phyloP scores from a whole-genome alignment of 2,113 vertebrate species.

The Rhinolophus sinicus region DNA sequence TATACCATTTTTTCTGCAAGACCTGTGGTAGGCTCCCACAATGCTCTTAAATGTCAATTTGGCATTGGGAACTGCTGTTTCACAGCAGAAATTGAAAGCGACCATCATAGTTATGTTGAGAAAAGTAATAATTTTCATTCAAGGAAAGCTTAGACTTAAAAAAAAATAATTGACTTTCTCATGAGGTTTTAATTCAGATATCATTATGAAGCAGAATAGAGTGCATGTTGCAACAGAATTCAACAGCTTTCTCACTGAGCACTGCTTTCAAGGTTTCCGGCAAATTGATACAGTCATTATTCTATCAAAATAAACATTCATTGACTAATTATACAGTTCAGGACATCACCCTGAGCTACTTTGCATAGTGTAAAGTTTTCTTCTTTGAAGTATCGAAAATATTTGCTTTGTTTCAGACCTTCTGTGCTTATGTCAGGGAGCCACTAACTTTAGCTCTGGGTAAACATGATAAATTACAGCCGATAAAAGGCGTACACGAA shows the following conservation, averaged over 20 bases:
- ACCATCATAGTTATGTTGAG: constrained; percentile 69
- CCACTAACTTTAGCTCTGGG: not conserved
- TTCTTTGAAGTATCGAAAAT: constrained; percentile 46
- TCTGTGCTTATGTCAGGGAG: not conserved
- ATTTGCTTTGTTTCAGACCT: constrained; percentile 52
- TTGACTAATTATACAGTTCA: constrained; percentile 74
- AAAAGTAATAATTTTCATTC: constrained; percentile 79
- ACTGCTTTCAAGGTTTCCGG: constrained; percentile 44
- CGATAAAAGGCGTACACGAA: not conserved
- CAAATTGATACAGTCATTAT: constrained; percentile 67
- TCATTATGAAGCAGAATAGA: constrained; percentile 70
- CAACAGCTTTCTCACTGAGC: constrained; percentile 56
- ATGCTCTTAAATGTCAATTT: constrained; percentile 70
- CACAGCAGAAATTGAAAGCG: constrained; percentile 74
- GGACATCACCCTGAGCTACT: constrained; percentile 56
- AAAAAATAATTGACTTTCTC: constrained; percentile 60
- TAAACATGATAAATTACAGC: not conserved
- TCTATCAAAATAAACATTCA: constrained; percentile 77
- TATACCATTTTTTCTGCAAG: constrained; percentile 61
- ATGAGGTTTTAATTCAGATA: constrained; percentile 74
- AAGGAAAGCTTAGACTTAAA: constrained; percentile 59
- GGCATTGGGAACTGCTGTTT: constrained; percentile 66
- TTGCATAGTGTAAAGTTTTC: constrained; percentile 33
- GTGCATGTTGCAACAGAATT: constrained; percentile 37
- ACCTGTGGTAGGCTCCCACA: constrained; percentile 55